Percentiles rank a stretch among this genome's conserved stretches.
Conservation (phyloP, 23 tunicate species). For the Halocynthia roretzi region DNA sequence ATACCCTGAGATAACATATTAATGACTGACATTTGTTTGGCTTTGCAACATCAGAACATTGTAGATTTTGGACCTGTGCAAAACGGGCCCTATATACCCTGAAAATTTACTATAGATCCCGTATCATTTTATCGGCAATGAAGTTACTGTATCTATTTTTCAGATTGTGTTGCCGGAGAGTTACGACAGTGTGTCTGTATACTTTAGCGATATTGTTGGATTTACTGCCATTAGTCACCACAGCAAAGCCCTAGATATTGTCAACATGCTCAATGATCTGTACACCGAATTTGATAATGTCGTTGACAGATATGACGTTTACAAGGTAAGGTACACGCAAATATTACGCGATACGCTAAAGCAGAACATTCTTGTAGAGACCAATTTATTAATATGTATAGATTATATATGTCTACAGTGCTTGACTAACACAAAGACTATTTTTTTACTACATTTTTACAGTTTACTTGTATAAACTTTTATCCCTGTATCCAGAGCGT, state of each 20-base stretch:
- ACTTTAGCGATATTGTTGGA: conserved; percentile 91
- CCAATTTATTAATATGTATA: not conserved
- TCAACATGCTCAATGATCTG: conserved; percentile 66
- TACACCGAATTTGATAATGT: conserved; percentile 72
- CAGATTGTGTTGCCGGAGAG: conserved; percentile 57
- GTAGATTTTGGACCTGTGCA: too few relatives aligned
- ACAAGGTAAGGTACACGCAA: conserved; percentile 71
- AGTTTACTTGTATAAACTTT: too few relatives aligned
- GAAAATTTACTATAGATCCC: too few relatives aligned
- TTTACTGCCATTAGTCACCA: conserved; percentile 69
- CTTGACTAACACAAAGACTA: too few relatives aligned
- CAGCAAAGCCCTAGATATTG: conserved; percentile 63
- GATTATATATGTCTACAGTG: not conserved
- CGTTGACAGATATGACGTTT: conserved; percentile 64
- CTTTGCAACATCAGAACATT: too few relatives aligned
- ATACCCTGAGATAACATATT: too few relatives aligned
- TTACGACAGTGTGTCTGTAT: conserved; percentile 72
- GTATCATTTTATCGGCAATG: not conserved
- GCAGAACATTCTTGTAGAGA: not conserved
- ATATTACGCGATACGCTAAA: too few relatives aligned
- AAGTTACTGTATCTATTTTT: not conserved
- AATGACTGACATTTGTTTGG: too few relatives aligned
- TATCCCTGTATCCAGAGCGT: too few relatives aligned
- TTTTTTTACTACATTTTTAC: too few relatives aligned
- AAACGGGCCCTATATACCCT: too few relatives aligned